phyloP scores from a whole-genome alignment of 2,797 vertebrate species.

The Premnoplex brunnescens region DNA sequence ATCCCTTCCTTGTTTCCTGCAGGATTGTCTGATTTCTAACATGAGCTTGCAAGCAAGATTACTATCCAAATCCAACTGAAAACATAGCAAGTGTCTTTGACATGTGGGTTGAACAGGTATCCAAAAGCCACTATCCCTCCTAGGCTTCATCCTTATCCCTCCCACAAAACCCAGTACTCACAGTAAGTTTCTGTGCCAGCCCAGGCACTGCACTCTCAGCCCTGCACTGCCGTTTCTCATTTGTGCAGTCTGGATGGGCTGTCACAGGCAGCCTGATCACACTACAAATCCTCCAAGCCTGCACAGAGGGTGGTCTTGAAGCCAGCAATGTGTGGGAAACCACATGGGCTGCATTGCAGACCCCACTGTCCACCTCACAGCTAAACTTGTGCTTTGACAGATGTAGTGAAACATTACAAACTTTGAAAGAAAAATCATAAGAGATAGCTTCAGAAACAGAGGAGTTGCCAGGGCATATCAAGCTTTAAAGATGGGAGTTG shows the following conservation, averaged over 20 bases:
- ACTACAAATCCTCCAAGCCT: neutral
- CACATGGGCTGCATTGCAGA: neutral
- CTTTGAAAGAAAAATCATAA: neutral
- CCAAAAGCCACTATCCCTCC: fast-evolving
- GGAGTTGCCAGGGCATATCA: conserved; percentile 50
- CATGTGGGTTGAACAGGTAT: neutral
- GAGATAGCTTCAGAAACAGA: conserved; percentile 6
- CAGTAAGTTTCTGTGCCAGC: neutral
- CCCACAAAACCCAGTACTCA: neutral
- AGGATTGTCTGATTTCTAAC: neutral
- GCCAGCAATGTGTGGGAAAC: neutral
- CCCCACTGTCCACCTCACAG: neutral
- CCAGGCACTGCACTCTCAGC: neutral
- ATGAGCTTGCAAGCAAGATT: neutral
- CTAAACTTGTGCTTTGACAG: neutral
- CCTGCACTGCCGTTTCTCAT: neutral
- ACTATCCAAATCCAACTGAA: neutral
- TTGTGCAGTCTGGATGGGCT: neutral
- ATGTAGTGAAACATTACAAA: neutral
- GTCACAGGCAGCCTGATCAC: neutral
- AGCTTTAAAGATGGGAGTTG: conserved; percentile 5
- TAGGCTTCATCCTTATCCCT: neutral
- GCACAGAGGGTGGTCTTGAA: neutral
- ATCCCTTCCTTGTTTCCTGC: neutral
- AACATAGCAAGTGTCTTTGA: neutral